Base-by-base conservation (phyloP, 2,797 vertebrate genomes). In the Centropyge bicolor region DNA sequence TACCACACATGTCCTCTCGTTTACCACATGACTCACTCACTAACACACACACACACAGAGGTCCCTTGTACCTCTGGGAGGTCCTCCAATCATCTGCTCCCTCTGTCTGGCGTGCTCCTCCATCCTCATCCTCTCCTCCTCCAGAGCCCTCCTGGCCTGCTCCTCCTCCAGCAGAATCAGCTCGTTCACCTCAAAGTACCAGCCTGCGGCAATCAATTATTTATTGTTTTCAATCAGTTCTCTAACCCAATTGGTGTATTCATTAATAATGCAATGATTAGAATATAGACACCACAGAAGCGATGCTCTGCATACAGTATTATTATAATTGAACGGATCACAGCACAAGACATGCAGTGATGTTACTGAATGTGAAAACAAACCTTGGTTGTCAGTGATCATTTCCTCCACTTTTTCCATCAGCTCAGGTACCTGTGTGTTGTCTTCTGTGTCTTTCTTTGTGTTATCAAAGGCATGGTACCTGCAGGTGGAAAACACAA, bases 341-440 rank as follows among this genome's bases (percentile, higher is more conserved):
- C 35, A 13, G 40, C 55, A 31, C 10, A 54, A 38, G 6, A 20
- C 46, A 45, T 10, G 11, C 6, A 22, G 11, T 19, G 27, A 40
- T 1, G 27, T 41, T 1, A n/a, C 8, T 6, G 7, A 0, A 31
- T 22, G 5, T 51, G 31, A 54, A 63, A 60, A 49, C 54, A 17
- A 49, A 91, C 94, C 93, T 87, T 95, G 93, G 86, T 96, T 96
- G 85, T 96, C 95, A 13, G 92, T 91, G 88, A 95, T 92, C 90
- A 95, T 82, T 73, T 96, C 95, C 85, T 96, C 95, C 74, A 95
- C 92, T 78, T 95, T 96, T 27, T 94, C 91, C 91, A 95, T 93
- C 83, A 96, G 91, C 67, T 95, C 95, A 0, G 91, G 91, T 10
- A 96, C 94, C 80, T 96, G 95, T 6, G 89, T 89, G 86, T 91